phyloP scores from a whole-genome alignment of 30 jellyfish, hydroid and myxozoan genomes.

The Morbakka virulenta region DNA sequence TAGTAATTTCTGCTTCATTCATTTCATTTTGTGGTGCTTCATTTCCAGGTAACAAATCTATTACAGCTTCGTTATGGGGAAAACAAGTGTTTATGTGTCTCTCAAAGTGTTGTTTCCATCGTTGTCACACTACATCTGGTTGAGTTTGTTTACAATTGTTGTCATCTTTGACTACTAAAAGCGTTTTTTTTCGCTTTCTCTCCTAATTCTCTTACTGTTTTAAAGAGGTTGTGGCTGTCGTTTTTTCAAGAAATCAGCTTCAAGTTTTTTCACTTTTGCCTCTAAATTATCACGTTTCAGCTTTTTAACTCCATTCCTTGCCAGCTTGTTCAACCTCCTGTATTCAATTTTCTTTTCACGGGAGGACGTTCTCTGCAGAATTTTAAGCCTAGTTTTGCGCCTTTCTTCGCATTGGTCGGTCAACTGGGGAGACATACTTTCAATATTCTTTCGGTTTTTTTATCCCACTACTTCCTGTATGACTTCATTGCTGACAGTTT shows the following conservation, averaged over 20 bases:
- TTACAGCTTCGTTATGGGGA: constrained; percentile 24
- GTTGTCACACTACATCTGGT: constrained; percentile 3
- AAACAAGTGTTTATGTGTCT: constrained; percentile 13
- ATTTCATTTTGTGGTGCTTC: background rate
- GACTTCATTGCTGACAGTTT: background rate
- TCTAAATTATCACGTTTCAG: too few species aligned
- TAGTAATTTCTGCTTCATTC: background rate
- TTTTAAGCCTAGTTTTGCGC: too few species aligned
- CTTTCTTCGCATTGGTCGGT: too few species aligned
- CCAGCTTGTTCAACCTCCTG: too few species aligned
- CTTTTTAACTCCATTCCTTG: too few species aligned
- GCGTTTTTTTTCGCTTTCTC: constrained; percentile 5
- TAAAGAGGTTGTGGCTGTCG: constrained; percentile 29
- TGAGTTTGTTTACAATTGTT: background rate
- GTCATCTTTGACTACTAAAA: too few species aligned
- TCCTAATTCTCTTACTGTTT: too few species aligned
- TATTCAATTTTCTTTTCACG: too few species aligned
- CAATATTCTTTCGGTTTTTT: constrained; percentile 7
- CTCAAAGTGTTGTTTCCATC: constrained; percentile 42
- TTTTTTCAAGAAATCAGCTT: constrained; percentile 2
- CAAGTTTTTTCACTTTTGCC: too few species aligned
- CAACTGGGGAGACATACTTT: too few species aligned
- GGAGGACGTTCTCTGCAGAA: too few species aligned
- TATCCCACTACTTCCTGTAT: constrained; percentile 3
- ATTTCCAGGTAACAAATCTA: constrained; percentile 7